Evolutionary conservation across 1,140 invertebrate species (phyloP).

Genomic region (Lasioglossum baleicum): DNA sequence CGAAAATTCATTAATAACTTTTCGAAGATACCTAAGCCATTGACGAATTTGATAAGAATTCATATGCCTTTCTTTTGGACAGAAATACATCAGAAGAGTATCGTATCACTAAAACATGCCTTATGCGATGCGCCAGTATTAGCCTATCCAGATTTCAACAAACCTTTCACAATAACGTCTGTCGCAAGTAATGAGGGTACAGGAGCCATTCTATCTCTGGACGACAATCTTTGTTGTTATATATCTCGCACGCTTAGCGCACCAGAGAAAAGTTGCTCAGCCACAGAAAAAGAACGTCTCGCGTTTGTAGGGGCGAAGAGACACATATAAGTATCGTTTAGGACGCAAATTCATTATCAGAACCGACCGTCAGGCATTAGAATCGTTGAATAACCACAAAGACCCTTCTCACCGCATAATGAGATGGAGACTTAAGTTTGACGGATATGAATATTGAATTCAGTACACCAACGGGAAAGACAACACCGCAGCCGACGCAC

Average conservation of each 20-base stretch:
- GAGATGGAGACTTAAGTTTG: constrained; percentile 16
- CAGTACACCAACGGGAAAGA: constrained; percentile 22
- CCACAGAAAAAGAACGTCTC: not conserved
- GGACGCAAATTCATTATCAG: not conserved
- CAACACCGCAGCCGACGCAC: not conserved
- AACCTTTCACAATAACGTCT: not conserved
- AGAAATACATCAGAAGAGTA: no score
- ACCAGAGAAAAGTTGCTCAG: not conserved
- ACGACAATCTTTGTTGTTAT: not conserved
- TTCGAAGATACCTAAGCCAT: no score
- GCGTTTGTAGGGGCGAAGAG: not conserved
- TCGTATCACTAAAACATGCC: not conserved
- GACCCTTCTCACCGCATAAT: constrained; percentile 12
- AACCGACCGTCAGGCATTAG: not conserved
- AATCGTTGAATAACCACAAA: constrained; percentile 12
- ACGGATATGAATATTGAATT: constrained; percentile 13
- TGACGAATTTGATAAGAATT: no score
- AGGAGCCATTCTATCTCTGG: not conserved
- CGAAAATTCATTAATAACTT: no score
- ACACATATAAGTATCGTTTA: not conserved
- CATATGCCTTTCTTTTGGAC: no score
- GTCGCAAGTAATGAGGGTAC: not conserved
- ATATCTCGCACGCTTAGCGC: not conserved
- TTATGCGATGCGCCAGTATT: not conserved
- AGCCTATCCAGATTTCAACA: not conserved